Conservation (phyloP, 2,797 vertebrate species). For the Naso thynnoides region DNA sequence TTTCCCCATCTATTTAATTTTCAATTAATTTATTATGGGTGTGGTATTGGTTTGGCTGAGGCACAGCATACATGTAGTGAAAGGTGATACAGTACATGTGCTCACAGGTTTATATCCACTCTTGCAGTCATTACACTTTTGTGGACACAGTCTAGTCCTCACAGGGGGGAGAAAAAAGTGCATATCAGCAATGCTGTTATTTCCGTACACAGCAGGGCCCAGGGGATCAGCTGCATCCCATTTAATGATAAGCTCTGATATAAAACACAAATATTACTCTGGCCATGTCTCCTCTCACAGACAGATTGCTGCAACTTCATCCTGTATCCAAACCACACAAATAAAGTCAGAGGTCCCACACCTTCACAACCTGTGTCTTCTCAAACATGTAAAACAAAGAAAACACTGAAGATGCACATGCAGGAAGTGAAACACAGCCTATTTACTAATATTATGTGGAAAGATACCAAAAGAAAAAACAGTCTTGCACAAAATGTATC, state of each 20-base stretch:
- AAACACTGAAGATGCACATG: no score
- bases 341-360: background rate
- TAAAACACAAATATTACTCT: conserved; percentile 26
- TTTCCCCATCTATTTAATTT: background rate
- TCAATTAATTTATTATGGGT: background rate
- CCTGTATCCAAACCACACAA: conserved; percentile 5
- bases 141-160: background rate
- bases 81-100: background rate
- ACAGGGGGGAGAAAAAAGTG: background rate
- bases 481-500: no score
- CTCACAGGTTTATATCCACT: conserved; percentile 1
- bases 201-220: conserved; percentile 5
- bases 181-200: background rate
- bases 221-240: conserved; percentile 27
- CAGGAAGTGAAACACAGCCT: no score
- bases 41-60: background rate
- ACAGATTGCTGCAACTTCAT: background rate
- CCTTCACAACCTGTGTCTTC: no score
- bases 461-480: no score
- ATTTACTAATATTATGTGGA: no score
- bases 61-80: background rate
- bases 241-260: conserved; percentile 35
- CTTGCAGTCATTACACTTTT: background rate
- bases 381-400: no score
- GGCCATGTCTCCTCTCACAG: background rate